A percentile compares a stretch with the other conserved stretches of the same genome.
Conservation (phyloP, 2,797 vertebrate species). For the Parauchenoglanis punctatus region DNA sequence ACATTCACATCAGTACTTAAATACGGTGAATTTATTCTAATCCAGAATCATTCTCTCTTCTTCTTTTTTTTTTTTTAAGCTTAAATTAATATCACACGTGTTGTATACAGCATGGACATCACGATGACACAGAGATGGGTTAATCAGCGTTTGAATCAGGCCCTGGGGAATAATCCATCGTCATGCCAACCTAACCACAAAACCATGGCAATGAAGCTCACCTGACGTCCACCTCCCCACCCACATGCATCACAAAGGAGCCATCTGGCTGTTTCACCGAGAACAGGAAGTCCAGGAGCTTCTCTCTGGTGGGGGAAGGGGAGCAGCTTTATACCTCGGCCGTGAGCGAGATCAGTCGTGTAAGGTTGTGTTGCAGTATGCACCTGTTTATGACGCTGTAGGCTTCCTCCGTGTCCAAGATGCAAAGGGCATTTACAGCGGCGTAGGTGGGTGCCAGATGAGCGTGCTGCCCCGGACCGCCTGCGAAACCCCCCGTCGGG, state of each 20-base stretch:
- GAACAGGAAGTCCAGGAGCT: slow-evolving; percentile 87
- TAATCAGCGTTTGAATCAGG: background rate
- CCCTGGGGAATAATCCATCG: background rate
- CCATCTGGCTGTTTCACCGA: slow-evolving; percentile 91
- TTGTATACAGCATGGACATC: background rate
- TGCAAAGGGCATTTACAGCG: slow-evolving; percentile 90
- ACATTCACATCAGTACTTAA: background rate
- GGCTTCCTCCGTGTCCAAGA: slow-evolving; percentile 93
- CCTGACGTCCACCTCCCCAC: slow-evolving; percentile 97
- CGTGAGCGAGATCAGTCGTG: background rate
- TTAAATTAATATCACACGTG: background rate
- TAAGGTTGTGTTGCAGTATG: background rate
- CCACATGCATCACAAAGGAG: slow-evolving; percentile 94
- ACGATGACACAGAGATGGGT: background rate
- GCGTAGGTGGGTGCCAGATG: slow-evolving; percentile 96
- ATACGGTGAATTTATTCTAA: background rate
- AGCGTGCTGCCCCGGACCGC: slow-evolving; percentile 90
- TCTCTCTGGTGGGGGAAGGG: slow-evolving; percentile 78
- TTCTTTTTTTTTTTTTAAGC: no score
- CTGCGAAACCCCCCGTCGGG: slow-evolving; percentile 87
- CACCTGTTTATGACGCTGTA: slow-evolving; percentile 90
- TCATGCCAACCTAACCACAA: slow-evolving; percentile 11
- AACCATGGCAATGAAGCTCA: slow-evolving; percentile 67
- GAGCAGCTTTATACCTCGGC: slow-evolving; percentile 20
- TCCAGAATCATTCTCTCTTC: background rate